Evolutionary conservation across 2,888 invertebrate species (phyloP).

Genomic region (Scaptomyza parva): DNA sequence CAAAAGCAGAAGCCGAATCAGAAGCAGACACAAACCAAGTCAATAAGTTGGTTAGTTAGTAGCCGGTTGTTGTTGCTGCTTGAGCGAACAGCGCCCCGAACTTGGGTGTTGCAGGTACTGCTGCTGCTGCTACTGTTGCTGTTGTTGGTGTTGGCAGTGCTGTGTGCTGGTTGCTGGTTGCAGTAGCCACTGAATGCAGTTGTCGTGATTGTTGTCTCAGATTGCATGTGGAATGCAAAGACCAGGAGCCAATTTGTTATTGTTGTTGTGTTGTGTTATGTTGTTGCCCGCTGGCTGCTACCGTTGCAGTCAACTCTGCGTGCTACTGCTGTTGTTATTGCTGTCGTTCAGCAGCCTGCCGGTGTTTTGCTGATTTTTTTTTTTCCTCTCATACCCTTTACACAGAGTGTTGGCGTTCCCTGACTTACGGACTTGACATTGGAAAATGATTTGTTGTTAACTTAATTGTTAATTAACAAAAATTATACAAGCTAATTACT

Average conservation of each 20-base stretch:
- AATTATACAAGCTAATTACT: too few relatives aligned
- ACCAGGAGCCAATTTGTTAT: slow-evolving; percentile 83
- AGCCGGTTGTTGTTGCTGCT: slow-evolving; percentile 49
- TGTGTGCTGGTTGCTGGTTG: slow-evolving; percentile 18
- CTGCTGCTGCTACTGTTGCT: slow-evolving; percentile 24
- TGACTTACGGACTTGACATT: not conserved
- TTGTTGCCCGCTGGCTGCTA: slow-evolving; percentile 73
- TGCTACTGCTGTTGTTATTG: slow-evolving; percentile 23
- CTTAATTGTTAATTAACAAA: not conserved
- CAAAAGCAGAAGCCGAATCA: slow-evolving; percentile 22
- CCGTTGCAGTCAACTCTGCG: slow-evolving; percentile 64
- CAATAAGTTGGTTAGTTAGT: slow-evolving; percentile 64
- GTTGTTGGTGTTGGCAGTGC: slow-evolving; percentile 23
- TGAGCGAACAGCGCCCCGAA: slow-evolving; percentile 44
- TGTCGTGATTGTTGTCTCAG: slow-evolving; percentile 79
- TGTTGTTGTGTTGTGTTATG: slow-evolving; percentile 56
- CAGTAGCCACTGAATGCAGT: slow-evolving; percentile 71
- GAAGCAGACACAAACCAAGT: slow-evolving; percentile 49
- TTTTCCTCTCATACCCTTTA: slow-evolving; percentile 35
- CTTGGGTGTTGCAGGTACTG: slow-evolving; percentile 62
- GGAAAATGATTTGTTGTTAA: not conserved
- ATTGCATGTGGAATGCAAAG: slow-evolving; percentile 82
- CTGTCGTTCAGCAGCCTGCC: slow-evolving; percentile 34
- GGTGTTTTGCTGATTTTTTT: slow-evolving; percentile 15
- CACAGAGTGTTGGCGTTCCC: not conserved